These are phyloP conservation scores for Capitella teleta DNA, from an alignment of 1,140 invertebrate species.

Conservation along the genomic window DNA sequence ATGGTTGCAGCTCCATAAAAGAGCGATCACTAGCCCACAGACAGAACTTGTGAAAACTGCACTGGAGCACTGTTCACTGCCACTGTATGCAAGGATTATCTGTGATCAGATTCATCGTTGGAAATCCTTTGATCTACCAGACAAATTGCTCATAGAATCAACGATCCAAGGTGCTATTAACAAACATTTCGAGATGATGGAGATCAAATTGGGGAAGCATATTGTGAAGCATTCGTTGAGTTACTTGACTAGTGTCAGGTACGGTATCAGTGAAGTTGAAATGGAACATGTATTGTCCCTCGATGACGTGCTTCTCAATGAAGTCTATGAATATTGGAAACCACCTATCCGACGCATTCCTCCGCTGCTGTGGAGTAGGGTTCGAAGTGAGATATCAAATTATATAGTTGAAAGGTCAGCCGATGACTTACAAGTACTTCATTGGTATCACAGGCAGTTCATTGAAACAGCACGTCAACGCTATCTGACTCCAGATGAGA, in stretches of 20 bases:
- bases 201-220: constrained; percentile 10
- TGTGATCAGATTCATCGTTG: constrained; percentile 11
- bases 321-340: constrained; percentile 7
- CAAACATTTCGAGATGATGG: constrained; percentile 10
- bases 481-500: constrained; percentile 1
- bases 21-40: constrained; percentile 6
- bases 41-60: constrained; percentile 3
- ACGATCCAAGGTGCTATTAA: constrained; percentile 12
- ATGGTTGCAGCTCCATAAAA: neutral
- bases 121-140: constrained; percentile 2
- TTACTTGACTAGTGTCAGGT: constrained; percentile 9
- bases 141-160: neutral
- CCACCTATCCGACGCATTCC: constrained; percentile 11
- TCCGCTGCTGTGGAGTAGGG: constrained; percentile 5
- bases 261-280: constrained; percentile 12
- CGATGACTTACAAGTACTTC: constrained; percentile 8
- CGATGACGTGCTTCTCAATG: constrained; percentile 9
- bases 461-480: constrained; percentile 4
- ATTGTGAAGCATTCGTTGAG: constrained; percentile 9
- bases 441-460: constrained; percentile 13
- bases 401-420: constrained; percentile 11
- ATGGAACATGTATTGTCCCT: constrained; percentile 13
- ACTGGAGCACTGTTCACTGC: constrained; percentile 8
- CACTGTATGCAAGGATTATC: constrained; percentile 8
- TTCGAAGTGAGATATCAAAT: neutral